phyloP scores from a whole-genome alignment of 1,140 invertebrate genomes.

The Plodia interpunctella region DNA sequence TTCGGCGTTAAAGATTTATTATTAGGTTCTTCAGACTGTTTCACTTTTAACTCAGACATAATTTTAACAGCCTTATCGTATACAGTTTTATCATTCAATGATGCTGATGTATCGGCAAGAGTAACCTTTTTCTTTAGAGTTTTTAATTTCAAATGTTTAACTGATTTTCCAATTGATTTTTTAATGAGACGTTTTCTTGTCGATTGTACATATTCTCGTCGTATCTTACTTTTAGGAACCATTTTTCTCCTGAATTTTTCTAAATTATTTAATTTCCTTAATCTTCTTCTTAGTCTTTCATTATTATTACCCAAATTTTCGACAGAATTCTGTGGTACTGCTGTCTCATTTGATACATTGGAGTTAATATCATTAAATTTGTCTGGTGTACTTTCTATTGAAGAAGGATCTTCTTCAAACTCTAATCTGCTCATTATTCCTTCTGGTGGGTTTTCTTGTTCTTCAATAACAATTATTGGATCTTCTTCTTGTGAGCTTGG shows the following conservation, averaged over 20 bases:
- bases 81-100: conserved; percentile 41
- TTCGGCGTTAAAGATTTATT: neutral
- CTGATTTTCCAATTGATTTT: neutral
- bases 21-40: conserved; percentile 13
- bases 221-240: conserved; percentile 53
- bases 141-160: conserved; percentile 17
- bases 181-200: conserved; percentile 13
- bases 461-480: neutral
- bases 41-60: conserved; percentile 45
- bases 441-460: neutral
- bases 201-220: conserved; percentile 18
- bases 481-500: neutral
- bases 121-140: conserved; percentile 7
- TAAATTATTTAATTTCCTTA: conserved; percentile 43
- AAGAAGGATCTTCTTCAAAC: neutral
- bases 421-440: conserved; percentile 7
- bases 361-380: neutral
- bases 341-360: neutral
- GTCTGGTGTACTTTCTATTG: neutral
- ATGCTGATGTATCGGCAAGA: conserved; percentile 19
- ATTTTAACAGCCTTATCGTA: conserved; percentile 59
- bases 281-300: conserved; percentile 23
- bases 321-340: neutral
- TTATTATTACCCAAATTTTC: neutral
- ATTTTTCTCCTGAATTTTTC: conserved; percentile 46